Percentiles rank a stretch among this genome's conserved stretches.
Conservation (phyloP, 1,140 invertebrate genomes). For the Sarcophaga peregrina region DNA sequence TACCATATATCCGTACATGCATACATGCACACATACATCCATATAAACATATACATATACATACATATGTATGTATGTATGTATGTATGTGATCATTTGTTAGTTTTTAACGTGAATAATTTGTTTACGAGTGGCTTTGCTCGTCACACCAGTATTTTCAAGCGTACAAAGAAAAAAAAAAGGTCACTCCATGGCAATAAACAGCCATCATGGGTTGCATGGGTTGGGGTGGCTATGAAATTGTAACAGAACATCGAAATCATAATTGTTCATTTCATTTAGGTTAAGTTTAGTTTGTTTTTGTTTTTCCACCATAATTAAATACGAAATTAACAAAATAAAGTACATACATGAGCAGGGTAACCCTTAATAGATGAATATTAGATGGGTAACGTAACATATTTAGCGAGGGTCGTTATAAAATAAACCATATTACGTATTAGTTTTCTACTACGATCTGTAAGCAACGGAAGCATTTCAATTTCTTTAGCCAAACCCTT, state of each 20-base stretch:
- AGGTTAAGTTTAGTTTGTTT: background rate
- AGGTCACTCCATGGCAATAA: background rate
- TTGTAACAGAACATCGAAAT: background rate
- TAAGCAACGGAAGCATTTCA: too few species aligned
- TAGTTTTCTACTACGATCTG: too few species aligned
- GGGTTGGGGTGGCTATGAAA: background rate
- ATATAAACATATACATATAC: too few species aligned
- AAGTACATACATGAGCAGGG: background rate
- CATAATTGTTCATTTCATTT: background rate
- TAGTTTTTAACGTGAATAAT: conserved; percentile 4
- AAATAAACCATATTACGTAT: too few species aligned
- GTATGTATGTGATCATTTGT: background rate
- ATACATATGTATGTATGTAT: too few species aligned
- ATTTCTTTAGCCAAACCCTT: too few species aligned
- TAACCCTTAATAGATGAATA: conserved; percentile 2
- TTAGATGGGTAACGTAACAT: background rate
- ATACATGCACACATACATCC: too few species aligned
- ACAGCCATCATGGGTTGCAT: background rate
- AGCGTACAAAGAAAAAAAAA: background rate
- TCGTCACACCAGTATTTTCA: background rate
- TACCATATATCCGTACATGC: too few species aligned
- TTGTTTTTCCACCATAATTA: conserved; percentile 19
- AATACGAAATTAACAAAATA: background rate
- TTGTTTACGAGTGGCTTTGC: background rate
- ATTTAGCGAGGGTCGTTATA: too few species aligned